These are phyloP conservation scores for Oedothorax gibbosus DNA, from an alignment of 1,140 invertebrate genomes.

Conservation along the genomic window DNA sequence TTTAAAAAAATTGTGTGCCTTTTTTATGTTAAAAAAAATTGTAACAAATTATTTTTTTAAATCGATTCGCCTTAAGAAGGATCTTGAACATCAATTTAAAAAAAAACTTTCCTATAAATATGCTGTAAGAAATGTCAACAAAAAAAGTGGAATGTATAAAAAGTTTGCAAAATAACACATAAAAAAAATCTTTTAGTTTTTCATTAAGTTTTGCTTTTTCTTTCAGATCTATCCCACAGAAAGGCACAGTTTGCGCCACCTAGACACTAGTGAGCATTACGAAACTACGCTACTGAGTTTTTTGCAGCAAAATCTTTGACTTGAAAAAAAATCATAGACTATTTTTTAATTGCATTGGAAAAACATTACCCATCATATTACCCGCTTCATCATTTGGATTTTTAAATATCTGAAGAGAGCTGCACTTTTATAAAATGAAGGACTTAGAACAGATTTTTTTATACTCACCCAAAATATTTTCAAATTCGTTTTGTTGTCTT, in stretches of 20 bases:
- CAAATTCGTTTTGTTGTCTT: too few species aligned
- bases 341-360: conserved; percentile 54
- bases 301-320: conserved; percentile 84
- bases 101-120: too few species aligned
- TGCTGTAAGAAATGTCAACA: too few species aligned
- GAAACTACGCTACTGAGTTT: conserved; percentile 93
- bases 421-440: conserved; percentile 6
- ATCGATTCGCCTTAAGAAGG: too few species aligned
- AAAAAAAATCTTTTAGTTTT: neutral
- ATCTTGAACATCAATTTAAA: too few species aligned
- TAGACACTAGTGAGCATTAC: conserved; percentile 96
- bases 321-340: conserved; percentile 36
- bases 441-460: too few species aligned
- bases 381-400: conserved; percentile 36
- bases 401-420: conserved; percentile 11
- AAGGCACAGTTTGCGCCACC: conserved; percentile 89
- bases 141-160: too few species aligned
- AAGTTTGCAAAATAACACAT: too few species aligned
- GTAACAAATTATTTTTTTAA: too few species aligned
- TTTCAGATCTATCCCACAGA: conserved; percentile 91
- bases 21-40: too few species aligned
- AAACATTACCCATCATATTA: conserved; percentile 21
- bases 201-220: neutral
- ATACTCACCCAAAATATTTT: too few species aligned
- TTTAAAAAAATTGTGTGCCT: too few species aligned